phyloP scores from a whole-genome alignment of 2,113 vertebrate genomes.

The Ellobius talpinus region DNA sequence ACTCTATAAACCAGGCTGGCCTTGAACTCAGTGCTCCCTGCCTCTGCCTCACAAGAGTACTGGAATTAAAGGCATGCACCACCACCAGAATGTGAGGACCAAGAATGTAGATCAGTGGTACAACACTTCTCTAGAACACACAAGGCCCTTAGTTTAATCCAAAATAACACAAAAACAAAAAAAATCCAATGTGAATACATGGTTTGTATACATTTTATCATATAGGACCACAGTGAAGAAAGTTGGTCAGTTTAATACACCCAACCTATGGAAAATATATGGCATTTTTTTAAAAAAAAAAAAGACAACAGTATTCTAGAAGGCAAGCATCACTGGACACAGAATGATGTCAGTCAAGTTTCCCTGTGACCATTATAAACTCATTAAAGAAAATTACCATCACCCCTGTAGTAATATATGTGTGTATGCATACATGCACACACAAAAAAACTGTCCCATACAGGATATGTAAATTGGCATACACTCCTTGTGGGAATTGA shows the following conservation, averaged over 20 bases:
- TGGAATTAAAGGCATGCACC: background rate
- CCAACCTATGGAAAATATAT: background rate
- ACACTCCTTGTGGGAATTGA: background rate
- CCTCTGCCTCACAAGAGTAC: background rate
- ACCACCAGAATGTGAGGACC: background rate
- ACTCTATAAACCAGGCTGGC: background rate
- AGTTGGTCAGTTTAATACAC: background rate
- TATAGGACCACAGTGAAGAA: background rate
- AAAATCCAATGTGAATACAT: background rate
- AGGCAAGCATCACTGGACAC: background rate
- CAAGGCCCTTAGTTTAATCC: background rate
- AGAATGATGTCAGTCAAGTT: background rate
- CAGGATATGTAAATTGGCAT: background rate
- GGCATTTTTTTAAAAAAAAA: background rate
- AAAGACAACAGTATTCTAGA: background rate
- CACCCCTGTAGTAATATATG: background rate
- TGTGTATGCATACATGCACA: background rate
- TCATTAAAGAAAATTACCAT: background rate
- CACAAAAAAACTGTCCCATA: background rate
- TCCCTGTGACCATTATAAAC: background rate
- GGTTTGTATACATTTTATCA: background rate
- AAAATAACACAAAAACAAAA: background rate
- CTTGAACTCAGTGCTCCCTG: background rate
- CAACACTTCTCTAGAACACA: background rate
- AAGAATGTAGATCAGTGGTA: background rate